phyloP scores from a whole-genome alignment of 2,888 invertebrate species.

The Parelbella ahira region DNA sequence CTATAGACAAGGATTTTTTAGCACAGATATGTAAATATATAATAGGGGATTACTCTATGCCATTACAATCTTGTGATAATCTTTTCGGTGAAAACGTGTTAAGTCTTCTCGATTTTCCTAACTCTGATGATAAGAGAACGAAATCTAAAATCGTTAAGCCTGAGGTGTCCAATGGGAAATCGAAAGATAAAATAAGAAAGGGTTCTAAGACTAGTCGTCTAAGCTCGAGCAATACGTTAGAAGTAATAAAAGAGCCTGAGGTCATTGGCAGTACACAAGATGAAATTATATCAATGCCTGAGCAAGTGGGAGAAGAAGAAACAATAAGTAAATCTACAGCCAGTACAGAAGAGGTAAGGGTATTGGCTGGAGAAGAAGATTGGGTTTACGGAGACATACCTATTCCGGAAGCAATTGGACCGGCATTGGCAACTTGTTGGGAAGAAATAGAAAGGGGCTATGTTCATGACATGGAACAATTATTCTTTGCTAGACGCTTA shows the following conservation, averaged over 20 bases:
- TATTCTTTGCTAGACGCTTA: slow-evolving; percentile 79
- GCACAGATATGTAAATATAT: slow-evolving; percentile 71
- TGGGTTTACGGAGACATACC: slow-evolving; percentile 70
- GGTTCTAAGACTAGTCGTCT: slow-evolving; percentile 48
- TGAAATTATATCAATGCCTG: slow-evolving; percentile 33
- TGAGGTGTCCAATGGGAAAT: slow-evolving; percentile 47
- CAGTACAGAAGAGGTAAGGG: slow-evolving; percentile 42
- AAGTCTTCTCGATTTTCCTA: slow-evolving; percentile 54
- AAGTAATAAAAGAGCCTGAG: slow-evolving; percentile 46
- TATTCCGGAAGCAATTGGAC: slow-evolving; percentile 51
- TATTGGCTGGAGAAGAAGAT: slow-evolving; percentile 65
- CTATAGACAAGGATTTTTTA: slow-evolving; percentile 75
- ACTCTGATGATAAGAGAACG: slow-evolving; percentile 53
- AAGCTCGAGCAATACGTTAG: slow-evolving; percentile 40
- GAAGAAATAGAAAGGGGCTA: slow-evolving; percentile 72
- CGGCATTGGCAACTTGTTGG: slow-evolving; percentile 73
- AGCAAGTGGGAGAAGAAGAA: slow-evolving; percentile 41
- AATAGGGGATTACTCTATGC: slow-evolving; percentile 59
- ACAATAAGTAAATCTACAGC: slow-evolving; percentile 34
- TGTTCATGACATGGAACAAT: slow-evolving; percentile 74
- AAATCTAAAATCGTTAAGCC: slow-evolving; percentile 62
- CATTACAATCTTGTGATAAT: slow-evolving; percentile 49
- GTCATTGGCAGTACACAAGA: slow-evolving; percentile 29
- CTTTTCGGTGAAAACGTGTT: slow-evolving; percentile 67
- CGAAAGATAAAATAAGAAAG: slow-evolving; percentile 49